These are phyloP conservation scores for Apamea monoglypha DNA, from an alignment of 2,888 invertebrate genomes.

Conservation along the genomic window DNA sequence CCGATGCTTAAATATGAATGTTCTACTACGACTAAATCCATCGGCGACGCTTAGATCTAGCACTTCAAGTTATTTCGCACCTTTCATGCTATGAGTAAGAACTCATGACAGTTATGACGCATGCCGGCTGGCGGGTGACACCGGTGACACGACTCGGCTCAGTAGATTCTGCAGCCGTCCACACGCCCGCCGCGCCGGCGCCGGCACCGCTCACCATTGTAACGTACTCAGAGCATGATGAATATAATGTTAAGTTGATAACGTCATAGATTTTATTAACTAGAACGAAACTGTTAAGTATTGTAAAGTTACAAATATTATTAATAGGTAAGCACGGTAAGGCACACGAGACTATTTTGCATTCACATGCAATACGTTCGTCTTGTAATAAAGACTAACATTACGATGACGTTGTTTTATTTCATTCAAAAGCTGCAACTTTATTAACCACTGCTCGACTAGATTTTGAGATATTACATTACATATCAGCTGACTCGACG, in stretches of 20 bases:
- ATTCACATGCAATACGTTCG: conserved; percentile 65
- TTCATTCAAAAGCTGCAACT: conserved; percentile 2
- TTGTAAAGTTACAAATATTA: conserved; percentile 61
- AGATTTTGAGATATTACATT: too few species aligned
- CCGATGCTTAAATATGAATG: not conserved
- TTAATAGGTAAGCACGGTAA: conserved; percentile 69
- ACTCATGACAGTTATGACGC: not conserved
- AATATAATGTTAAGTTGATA: conserved; percentile 49
- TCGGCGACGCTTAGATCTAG: not conserved
- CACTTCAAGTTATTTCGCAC: conserved; percentile 9
- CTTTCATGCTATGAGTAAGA: not conserved
- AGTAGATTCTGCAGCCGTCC: not conserved
- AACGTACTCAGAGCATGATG: conserved; percentile 41
- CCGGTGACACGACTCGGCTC: not conserved
- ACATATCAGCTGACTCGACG: too few species aligned
- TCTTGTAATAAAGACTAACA: conserved; percentile 69
- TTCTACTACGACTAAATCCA: not conserved
- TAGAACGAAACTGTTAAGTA: conserved; percentile 64
- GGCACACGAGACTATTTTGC: conserved; percentile 70
- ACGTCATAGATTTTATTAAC: conserved; percentile 53
- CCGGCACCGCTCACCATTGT: conserved; percentile 34
- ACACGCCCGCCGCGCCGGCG: conserved; percentile 14
- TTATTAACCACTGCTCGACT: too few species aligned
- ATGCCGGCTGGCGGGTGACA: not conserved
- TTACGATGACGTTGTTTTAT: conserved; percentile 56